These are phyloP conservation scores for Orussus abietinus DNA, from an alignment of 1,140 invertebrate species.

Conservation along the genomic window DNA sequence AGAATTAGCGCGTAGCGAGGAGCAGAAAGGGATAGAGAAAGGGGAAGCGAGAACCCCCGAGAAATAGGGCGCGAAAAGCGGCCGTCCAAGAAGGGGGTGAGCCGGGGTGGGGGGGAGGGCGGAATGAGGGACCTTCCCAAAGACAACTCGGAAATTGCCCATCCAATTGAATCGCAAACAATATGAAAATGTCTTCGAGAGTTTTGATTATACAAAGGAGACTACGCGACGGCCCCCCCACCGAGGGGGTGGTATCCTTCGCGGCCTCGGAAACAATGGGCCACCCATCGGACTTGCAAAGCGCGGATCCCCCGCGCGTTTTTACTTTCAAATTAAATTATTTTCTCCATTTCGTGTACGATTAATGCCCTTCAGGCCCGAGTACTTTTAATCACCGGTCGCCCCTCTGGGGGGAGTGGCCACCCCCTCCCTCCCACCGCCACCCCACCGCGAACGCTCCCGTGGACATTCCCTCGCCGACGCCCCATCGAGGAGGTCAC, in stretches of 20 bases:
- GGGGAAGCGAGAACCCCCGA: slow-evolving; percentile 10
- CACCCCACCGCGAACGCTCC: no score
- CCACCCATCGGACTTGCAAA: slow-evolving; percentile 49
- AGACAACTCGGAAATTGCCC: slow-evolving; percentile 47
- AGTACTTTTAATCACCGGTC: slow-evolving; percentile 34
- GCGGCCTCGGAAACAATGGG: slow-evolving; percentile 44
- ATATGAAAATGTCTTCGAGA: slow-evolving; percentile 53
- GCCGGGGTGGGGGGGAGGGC: slow-evolving; percentile 12
- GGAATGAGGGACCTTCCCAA: slow-evolving; percentile 40
- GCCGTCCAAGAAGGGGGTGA: no score
- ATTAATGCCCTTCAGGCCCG: slow-evolving; percentile 41
- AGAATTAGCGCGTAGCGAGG: slow-evolving; percentile 1
- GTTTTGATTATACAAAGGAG: slow-evolving; percentile 52
- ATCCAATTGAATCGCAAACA: slow-evolving; percentile 53
- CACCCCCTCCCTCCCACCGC: no score
- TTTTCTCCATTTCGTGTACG: slow-evolving; percentile 46
- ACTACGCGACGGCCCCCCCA: no score
- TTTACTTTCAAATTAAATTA: slow-evolving; percentile 52
- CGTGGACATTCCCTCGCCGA: no score
- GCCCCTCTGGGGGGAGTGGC: no score
- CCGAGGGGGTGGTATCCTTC: slow-evolving; percentile 35
- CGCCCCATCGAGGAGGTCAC: no score
- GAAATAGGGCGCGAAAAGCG: slow-evolving; percentile 10
- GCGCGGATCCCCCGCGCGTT: slow-evolving; percentile 35
- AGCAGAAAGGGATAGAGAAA: no score